Evolutionary conservation across 2,113 vertebrate genomes (phyloP).

Genomic region (Coreoperca whiteheadi): DNA sequence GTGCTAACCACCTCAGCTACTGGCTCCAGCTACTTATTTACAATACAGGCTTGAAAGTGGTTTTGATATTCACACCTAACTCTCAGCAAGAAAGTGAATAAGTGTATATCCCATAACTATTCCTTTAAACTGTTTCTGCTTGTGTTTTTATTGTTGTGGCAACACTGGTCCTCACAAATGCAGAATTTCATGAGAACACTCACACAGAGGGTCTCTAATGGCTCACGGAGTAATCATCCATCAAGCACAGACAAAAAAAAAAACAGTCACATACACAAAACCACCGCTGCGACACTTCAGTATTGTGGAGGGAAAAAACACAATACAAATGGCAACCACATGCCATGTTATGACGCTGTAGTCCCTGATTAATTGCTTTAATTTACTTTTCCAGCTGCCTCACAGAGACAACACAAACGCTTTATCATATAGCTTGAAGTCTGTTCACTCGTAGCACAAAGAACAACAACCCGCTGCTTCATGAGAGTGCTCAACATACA

Average conservation of each 20-base stretch:
- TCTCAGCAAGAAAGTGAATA: not conserved
- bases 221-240: slow-evolving; percentile 50
- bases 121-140: slow-evolving; percentile 4
- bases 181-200: not conserved
- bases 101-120: not conserved
- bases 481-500: not conserved
- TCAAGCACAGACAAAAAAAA: slow-evolving; percentile 30
- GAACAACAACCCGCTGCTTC: slow-evolving; percentile 4
- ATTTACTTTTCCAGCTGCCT: slow-evolving; percentile 64
- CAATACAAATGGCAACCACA: slow-evolving; percentile 41
- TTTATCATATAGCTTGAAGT: slow-evolving; percentile 36
- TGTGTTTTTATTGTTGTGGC: slow-evolving; percentile 1
- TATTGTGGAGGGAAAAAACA: slow-evolving; percentile 31
- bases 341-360: slow-evolving; percentile 45
- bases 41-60: not conserved
- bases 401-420: slow-evolving; percentile 47
- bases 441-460: slow-evolving; percentile 24
- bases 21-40: not conserved
- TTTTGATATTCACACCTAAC: not conserved
- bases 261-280: slow-evolving; percentile 21
- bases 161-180: slow-evolving; percentile 24
- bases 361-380: slow-evolving; percentile 67
- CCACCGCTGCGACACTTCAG: not conserved
- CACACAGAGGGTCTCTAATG: slow-evolving; percentile 40
- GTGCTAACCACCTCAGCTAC: not conserved